Conservation (phyloP, 2,888 invertebrate species). For the Oligia fasciuncula region DNA sequence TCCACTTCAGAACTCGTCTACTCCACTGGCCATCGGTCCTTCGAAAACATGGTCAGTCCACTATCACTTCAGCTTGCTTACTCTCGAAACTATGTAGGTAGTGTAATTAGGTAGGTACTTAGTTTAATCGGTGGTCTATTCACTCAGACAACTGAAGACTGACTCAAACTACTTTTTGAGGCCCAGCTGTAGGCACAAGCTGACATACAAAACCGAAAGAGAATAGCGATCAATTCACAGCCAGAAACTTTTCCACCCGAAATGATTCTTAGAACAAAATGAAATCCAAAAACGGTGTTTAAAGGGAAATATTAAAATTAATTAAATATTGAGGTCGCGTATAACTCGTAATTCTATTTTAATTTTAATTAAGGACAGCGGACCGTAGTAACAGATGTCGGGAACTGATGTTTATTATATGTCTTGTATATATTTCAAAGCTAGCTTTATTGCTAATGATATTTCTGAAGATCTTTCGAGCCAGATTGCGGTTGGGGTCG, state of each 20-base stretch:
- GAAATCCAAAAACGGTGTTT: conserved; percentile 63
- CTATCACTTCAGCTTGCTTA: neutral
- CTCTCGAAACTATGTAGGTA: neutral
- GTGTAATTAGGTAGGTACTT: neutral
- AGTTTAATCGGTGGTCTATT: neutral
- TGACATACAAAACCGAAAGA: neutral
- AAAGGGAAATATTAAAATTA: conserved; percentile 72
- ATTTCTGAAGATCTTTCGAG: conserved; percentile 56
- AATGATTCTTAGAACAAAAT: conserved; percentile 61
- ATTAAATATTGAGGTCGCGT: conserved; percentile 81
- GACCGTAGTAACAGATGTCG: conserved; percentile 80
- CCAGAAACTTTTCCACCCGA: conserved; percentile 41
- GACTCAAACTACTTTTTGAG: neutral
- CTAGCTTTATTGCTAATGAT: conserved; percentile 59
- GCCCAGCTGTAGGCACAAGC: neutral
- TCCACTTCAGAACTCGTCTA: too few species aligned
- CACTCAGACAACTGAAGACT: neutral
- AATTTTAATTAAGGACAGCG: conserved; percentile 83
- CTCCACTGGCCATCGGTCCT: too few species aligned
- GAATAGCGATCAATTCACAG: conserved; percentile 8
- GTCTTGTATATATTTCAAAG: conserved; percentile 65
- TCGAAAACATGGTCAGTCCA: too few species aligned
- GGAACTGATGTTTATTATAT: conserved; percentile 75
- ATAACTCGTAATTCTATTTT: conserved; percentile 81
- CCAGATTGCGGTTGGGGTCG: conserved; percentile 47